Evolutionary conservation across 1,140 invertebrate genomes (phyloP), one percentile per base, ranked within the genome.

Genomic region (Oreohelix idahoensis): DNA sequence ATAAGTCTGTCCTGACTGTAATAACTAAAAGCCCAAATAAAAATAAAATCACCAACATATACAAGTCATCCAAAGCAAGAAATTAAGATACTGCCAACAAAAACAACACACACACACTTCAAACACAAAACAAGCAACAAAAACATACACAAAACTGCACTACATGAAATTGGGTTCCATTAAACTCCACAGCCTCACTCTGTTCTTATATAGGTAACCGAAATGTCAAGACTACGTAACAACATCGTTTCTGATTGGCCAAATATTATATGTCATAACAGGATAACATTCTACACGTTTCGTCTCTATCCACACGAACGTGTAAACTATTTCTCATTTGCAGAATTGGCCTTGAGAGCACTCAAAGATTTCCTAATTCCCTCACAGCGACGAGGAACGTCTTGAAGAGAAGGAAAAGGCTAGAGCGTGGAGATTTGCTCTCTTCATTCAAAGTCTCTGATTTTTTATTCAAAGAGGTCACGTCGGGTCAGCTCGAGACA

Each of bases 281-380:
- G 39, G 42, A 74, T 74, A 36, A 74, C 36, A 8, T 20, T 10
- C 26, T n/a, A 5, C 23, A 1, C 11, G 1, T 74, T 42, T n/a
- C 11, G 38, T 42, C 71, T 74, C 35, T n/a, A n/a, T 11, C 11
- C 38, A 42, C 71, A 74, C 71, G 71, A 42, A 5, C 38, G 71
- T 23, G 20, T 74, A 74, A 74, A 74, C 71, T 20, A 74, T 42
- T 74, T 74, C 71, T 74, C 71, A 74, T 74, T 74, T 74, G 71
- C n/a, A 49, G 39, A 42, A 74, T 74, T 74, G 71, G n/a, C 38
- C 8, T 42, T 36, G 71, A 74, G 36, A 74, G 29, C 71, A 49
- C 71, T 32, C 71, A 17, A 5, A 29, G 29, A 4, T 66, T 66
- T 66, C 63, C 15, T 58, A 29, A 66, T 35, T 66, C 8, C 32